Conservation (phyloP, 2,888 invertebrate genomes). For the Protodeltote pygarga region DNA sequence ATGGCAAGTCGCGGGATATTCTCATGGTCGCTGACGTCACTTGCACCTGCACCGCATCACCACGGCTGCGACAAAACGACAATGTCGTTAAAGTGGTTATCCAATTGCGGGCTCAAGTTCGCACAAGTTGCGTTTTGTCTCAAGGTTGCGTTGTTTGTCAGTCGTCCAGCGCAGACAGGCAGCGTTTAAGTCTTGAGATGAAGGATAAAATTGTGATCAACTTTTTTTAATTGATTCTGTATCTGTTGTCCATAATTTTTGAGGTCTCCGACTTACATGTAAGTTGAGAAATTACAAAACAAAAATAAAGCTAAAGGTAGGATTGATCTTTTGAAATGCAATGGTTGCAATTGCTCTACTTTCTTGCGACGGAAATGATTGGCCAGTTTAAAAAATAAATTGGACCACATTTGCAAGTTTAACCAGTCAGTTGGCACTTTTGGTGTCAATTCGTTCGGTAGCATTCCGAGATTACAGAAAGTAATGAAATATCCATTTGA, state of each 20-base stretch:
- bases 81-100: constrained; percentile 73
- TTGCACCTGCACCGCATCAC: constrained; percentile 74
- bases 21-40: constrained; percentile 82
- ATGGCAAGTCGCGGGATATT: constrained; percentile 76
- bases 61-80: constrained; percentile 74
- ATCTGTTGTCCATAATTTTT: neutral
- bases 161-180: constrained; percentile 15
- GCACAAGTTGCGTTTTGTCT: constrained; percentile 63
- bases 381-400: constrained; percentile 33
- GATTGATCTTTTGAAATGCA: constrained; percentile 14
- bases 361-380: constrained; percentile 28
- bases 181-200: constrained; percentile 7
- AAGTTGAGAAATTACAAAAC: no score
- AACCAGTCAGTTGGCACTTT: constrained; percentile 49
- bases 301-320: neutral
- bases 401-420: constrained; percentile 28
- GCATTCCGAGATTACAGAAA: constrained; percentile 44
- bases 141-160: constrained; percentile 54
- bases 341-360: constrained; percentile 26
- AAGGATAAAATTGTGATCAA: constrained; percentile 20
- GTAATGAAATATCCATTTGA: constrained; percentile 38
- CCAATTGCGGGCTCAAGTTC: constrained; percentile 77
- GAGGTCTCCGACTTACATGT: no score
- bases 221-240: constrained; percentile 4
- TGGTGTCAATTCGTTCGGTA: constrained; percentile 32